A percentile compares a stretch with the other conserved stretches of the same genome.
These are phyloP conservation scores for Mus minutoides DNA, from an alignment of 2,797 vertebrate genomes.

Conservation along the genomic window DNA sequence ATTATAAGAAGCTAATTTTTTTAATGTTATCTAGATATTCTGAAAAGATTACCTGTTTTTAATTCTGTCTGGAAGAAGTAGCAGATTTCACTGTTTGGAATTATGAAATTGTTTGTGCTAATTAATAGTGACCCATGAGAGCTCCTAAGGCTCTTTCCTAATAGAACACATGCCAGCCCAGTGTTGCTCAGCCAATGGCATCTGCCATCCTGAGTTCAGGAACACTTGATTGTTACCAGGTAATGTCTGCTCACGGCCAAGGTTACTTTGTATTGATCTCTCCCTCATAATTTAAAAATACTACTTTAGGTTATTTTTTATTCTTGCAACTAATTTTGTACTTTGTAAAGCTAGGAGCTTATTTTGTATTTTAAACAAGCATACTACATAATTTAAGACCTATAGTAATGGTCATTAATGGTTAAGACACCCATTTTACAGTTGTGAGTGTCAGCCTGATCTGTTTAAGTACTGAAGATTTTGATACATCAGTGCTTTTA, in stretches of 20 bases:
- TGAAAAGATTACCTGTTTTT: conserved; percentile 25
- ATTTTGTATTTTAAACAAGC: conserved; percentile 24
- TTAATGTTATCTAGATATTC: conserved; percentile 32
- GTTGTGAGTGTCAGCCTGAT: background rate
- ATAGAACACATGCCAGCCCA: background rate
- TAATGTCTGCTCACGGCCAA: conserved; percentile 2
- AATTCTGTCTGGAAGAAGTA: conserved; percentile 51
- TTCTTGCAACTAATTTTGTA: conserved; percentile 40
- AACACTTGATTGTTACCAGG: conserved; percentile 18
- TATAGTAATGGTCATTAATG: background rate
- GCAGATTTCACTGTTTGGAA: background rate
- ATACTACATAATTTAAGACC: conserved; percentile 17
- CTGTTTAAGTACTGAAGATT: conserved; percentile 46
- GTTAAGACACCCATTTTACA: background rate
- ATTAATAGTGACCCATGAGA: background rate
- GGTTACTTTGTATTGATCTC: background rate
- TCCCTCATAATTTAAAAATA: conserved; percentile 3
- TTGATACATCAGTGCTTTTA: conserved; percentile 3
- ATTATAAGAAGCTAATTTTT: conserved; percentile 17
- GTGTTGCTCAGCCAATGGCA: background rate
- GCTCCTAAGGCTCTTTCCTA: background rate
- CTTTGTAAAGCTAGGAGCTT: conserved; percentile 44
- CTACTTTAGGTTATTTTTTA: background rate
- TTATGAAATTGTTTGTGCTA: conserved; percentile 51
- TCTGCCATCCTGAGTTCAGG: background rate